Evolutionary conservation across 2,797 vertebrate genomes (phyloP).

Genomic region (Vultur gryphus): DNA sequence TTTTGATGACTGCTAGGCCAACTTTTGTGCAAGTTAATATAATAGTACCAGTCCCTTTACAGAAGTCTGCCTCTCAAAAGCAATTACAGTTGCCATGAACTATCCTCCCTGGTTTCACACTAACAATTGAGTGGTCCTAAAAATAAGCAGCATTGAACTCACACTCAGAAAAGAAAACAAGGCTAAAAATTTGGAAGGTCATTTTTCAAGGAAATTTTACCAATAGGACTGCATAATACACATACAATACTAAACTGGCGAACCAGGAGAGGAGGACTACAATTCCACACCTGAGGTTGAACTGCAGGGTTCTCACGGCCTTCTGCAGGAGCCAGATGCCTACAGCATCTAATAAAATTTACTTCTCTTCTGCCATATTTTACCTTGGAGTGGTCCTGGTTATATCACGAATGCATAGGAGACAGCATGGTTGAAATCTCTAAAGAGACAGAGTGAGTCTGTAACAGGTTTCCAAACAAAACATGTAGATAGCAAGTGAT

Average conservation of each 20-base stretch:
- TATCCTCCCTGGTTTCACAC: not conserved
- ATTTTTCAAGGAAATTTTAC: not conserved
- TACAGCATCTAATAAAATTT: not conserved
- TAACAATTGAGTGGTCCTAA: not conserved
- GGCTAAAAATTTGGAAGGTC: not conserved
- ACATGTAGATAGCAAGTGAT: not conserved
- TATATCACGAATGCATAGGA: not conserved
- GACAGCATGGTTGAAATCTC: not conserved
- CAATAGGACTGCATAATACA: not conserved
- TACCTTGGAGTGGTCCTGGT: not conserved
- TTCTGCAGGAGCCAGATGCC: not conserved
- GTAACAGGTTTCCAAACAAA: not conserved
- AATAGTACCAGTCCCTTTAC: not conserved
- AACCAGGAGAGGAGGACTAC: not conserved
- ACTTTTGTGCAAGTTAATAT: not conserved
- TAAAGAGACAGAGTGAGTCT: not conserved
- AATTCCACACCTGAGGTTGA: not conserved
- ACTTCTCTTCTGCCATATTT: not conserved
- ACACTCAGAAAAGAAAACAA: not conserved
- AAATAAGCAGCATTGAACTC: not conserved
- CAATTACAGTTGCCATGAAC: not conserved
- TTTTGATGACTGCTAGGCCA: not conserved
- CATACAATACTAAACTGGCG: accelerated
- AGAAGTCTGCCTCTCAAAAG: not conserved
- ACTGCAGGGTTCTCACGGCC: not conserved